Conservation (phyloP, 2,888 invertebrate species). For the Sisyra nigra region DNA sequence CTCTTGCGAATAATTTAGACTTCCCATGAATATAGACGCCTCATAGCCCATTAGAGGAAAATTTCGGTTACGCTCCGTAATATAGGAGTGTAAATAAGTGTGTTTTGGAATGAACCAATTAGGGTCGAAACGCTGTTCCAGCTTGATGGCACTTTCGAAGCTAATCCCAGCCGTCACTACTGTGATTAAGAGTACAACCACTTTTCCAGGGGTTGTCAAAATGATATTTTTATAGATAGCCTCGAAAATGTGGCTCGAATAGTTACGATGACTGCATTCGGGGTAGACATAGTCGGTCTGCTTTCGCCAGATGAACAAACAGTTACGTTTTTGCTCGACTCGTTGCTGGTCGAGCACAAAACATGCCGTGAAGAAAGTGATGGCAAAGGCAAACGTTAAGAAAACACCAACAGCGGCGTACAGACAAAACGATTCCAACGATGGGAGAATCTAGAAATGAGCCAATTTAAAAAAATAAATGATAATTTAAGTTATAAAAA, state of each 20-base stretch:
- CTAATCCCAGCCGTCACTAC: conserved; percentile 41
- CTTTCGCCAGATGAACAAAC: conserved; percentile 46
- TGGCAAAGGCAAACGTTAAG: conserved; percentile 56
- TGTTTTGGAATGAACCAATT: conserved; percentile 62
- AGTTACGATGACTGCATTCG: conserved; percentile 33
- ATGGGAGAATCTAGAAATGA: conserved; percentile 65
- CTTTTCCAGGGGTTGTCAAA: conserved; percentile 49
- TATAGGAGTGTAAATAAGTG: conserved; percentile 46
- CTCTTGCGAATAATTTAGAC: conserved; percentile 45
- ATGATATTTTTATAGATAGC: conserved; percentile 45
- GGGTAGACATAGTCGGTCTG: conserved; percentile 37
- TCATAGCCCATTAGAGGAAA: conserved; percentile 50
- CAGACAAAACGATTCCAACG: conserved; percentile 65
- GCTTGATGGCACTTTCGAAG: conserved; percentile 39
- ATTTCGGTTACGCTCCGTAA: conserved; percentile 34
- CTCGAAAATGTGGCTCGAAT: conserved; percentile 40
- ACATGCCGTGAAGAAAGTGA: conserved; percentile 68
- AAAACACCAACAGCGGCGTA: conserved; percentile 64
- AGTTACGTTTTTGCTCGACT: conserved; percentile 44
- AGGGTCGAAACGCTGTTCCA: conserved; percentile 66
- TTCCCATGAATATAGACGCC: conserved; percentile 48
- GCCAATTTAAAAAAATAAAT: conserved; percentile 17
- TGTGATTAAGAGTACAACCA: conserved; percentile 41
- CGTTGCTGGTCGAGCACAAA: conserved; percentile 55
- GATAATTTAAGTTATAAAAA: conserved; percentile 1